Conservation (phyloP, 2,888 invertebrate genomes). For the Crioceris asparagi region DNA sequence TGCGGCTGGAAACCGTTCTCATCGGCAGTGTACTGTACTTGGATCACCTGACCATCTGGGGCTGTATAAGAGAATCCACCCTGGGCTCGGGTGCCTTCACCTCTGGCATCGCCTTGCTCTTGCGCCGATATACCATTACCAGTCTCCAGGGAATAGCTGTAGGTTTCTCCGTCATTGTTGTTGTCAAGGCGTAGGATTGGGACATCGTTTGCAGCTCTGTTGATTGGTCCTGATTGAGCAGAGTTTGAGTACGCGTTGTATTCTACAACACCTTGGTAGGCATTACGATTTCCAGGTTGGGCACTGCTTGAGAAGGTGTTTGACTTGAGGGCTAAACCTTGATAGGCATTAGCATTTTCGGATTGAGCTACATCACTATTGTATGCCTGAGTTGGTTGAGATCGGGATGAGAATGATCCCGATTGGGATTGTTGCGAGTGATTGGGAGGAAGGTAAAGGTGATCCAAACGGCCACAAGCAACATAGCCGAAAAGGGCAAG, state of each 20-base stretch:
- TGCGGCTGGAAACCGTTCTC: slow-evolving; percentile 46
- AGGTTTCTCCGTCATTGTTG: slow-evolving; percentile 28
- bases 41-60: slow-evolving; percentile 27
- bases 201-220: slow-evolving; percentile 16
- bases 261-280: too few species aligned
- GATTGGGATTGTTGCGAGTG: slow-evolving; percentile 1
- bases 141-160: slow-evolving; percentile 42
- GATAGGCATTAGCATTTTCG: too few species aligned
- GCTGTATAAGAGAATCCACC: slow-evolving; percentile 29
- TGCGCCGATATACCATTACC: slow-evolving; percentile 43
- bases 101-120: slow-evolving; percentile 19
- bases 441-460: slow-evolving; percentile 20
- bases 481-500: slow-evolving; percentile 20
- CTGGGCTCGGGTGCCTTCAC: slow-evolving; percentile 25
- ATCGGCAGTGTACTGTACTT: slow-evolving; percentile 41
- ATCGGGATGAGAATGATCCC: not conserved
- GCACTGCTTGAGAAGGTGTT: too few species aligned
- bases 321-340: too few species aligned
- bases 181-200: slow-evolving; percentile 29
- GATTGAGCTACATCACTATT: too few species aligned
- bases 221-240: slow-evolving; percentile 13
- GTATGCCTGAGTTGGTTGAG: not conserved
- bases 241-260: slow-evolving; percentile 7
- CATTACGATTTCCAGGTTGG: too few species aligned
- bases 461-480: slow-evolving; percentile 22